These are phyloP conservation scores for Imbricaverruca yamaguchii DNA, from an alignment of 2,888 invertebrate genomes.

Conservation along the genomic window DNA sequence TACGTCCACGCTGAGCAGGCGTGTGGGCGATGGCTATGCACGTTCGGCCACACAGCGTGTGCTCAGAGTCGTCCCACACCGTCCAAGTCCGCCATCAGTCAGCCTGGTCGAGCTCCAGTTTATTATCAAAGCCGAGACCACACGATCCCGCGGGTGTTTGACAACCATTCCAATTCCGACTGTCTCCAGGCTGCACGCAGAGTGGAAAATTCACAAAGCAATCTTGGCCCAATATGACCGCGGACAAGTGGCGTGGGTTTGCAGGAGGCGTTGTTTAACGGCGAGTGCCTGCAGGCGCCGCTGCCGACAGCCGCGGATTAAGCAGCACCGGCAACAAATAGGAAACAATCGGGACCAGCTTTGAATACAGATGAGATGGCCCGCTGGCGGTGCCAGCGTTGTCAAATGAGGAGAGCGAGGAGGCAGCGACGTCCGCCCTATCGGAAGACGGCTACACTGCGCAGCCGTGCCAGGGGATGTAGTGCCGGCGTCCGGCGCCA, in stretches of 20 bases:
- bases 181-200: not conserved
- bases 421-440: no score
- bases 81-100: no score
- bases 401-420: not conserved
- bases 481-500: no score
- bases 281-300: not conserved
- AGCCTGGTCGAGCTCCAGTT: no score
- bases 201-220: slow-evolving; percentile 2
- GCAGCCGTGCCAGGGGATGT: no score
- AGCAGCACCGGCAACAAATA: not conserved
- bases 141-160: not conserved
- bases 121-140: not conserved
- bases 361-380: slow-evolving; percentile 11
- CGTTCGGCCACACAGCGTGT: no score
- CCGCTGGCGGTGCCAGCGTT: not conserved
- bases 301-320: not conserved
- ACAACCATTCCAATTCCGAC: not conserved
- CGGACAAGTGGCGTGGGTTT: not conserved
- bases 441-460: no score
- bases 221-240: not conserved
- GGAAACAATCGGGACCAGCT: slow-evolving; percentile 5
- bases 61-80: no score
- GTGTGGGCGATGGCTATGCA: no score
- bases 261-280: not conserved
- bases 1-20: no score